A percentile compares a stretch with the other conserved stretches of the same genome.
Evolutionary conservation across 2,888 invertebrate species (phyloP).

Genomic region (Zygaena filipendulae): DNA sequence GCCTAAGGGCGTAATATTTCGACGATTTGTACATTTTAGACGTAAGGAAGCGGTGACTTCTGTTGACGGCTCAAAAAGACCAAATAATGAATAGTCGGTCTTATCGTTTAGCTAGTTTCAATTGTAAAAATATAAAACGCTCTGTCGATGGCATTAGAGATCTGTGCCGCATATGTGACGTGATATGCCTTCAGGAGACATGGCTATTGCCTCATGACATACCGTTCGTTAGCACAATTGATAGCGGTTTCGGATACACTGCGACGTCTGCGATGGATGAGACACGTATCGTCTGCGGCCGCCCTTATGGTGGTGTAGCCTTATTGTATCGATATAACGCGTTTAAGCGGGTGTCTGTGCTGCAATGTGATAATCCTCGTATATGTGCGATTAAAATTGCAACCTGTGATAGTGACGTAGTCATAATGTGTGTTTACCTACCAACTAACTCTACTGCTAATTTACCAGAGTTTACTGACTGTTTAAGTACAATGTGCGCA

Average conservation of each 20-base stretch:
- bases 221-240: conserved; percentile 1
- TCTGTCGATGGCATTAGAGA: conserved; percentile 7
- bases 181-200: conserved; percentile 1
- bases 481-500: conserved; percentile 4
- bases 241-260: conserved; percentile 4
- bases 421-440: conserved; percentile 11
- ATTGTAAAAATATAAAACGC: conserved; percentile 9
- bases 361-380: conserved; percentile 6
- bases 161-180: conserved; percentile 5
- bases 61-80: conserved; percentile 1
- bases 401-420: background rate
- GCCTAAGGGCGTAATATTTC: conserved; percentile 18
- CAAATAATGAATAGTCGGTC: conserved; percentile 1
- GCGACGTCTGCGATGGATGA: conserved; percentile 12
- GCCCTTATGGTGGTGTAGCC: conserved; percentile 10
- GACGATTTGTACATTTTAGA: conserved; percentile 18
- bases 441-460: conserved; percentile 9
- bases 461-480: conserved; percentile 7
- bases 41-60: conserved; percentile 2
- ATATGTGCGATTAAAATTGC: conserved; percentile 6
- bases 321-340: conserved; percentile 8
- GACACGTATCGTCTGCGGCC: conserved; percentile 7
- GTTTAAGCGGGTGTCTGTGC: conserved; percentile 3
- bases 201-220: conserved; percentile 6
- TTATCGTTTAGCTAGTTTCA: conserved; percentile 10